Evolutionary conservation across 1,140 invertebrate species (phyloP), one percentile per base, ranked within the genome.

Genomic region (Octopus sinensis): DNA sequence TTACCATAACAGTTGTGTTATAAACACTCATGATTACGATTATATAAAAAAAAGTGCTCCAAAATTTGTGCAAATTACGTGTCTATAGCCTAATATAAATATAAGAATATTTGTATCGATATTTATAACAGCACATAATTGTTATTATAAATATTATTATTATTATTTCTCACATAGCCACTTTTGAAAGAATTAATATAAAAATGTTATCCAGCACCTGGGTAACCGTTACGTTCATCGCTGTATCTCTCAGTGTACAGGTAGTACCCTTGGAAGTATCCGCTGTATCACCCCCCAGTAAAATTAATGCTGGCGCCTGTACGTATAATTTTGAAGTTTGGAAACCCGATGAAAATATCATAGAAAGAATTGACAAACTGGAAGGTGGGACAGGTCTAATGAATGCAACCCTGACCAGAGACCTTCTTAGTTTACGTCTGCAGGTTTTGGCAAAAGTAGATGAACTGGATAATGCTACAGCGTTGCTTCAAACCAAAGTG

Each of bases 261-360:
- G 17, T 73, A 6, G 17, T 73, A 73, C 17, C 13, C 9, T 12
- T 12, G 13, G 68, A 13, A 73, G 68, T n/a, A 23, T 73, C 68
- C 5, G 68, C 30, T 23, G 30, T 23, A 10, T 17, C 68, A 73
- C 30, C 30, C 30, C 30, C 30, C 30, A 43, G 30, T 43, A 43
- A 43, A 43, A 43, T 43, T 43, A 43, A 43, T 43, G 5, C 68
- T 13, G 68, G 68, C 17, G 5, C 68, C 7, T 86, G 84, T 56
- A 81, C 77, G 23, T 84, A 85, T 43, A 84, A 80, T 7, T 88
- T 89, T 73, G 82, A 88, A n/a, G 87, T 89, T 4, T 89, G 88
- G 88, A 83, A 88, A 52, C 87, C 88, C 3, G 87, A 85, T 12
- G 82, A 85, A 13, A 85, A 89, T 73, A 83, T 87, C 30, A 51